Conservation (phyloP, 2,888 invertebrate genomes). For the Hirtodrosophila trivittata region DNA sequence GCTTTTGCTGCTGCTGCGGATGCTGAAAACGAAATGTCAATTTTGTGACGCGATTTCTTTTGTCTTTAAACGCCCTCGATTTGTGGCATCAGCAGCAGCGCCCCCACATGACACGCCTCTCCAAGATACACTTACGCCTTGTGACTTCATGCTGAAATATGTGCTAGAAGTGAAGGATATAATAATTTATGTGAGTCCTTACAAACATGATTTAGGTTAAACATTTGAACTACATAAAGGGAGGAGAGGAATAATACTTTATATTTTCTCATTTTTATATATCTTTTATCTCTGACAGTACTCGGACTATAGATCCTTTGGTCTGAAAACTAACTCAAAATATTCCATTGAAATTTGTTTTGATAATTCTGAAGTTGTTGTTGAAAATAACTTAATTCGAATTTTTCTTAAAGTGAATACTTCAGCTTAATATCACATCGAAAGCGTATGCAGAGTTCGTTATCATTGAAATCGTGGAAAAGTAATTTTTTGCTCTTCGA, state of each 20-base stretch:
- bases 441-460: slow-evolving; percentile 24
- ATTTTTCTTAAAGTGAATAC: too few species aligned
- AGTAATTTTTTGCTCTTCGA: slow-evolving; percentile 28
- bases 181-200: too few species aligned
- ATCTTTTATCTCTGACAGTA: not conserved
- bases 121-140: slow-evolving; percentile 15
- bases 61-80: slow-evolving; percentile 71
- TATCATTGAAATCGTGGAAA: not conserved
- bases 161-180: not conserved
- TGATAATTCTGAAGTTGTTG: too few species aligned
- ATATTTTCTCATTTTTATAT: not conserved
- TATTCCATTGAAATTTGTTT: too few species aligned
- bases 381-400: too few species aligned
- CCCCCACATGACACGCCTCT: slow-evolving; percentile 39
- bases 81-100: slow-evolving; percentile 52
- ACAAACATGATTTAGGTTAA: too few species aligned
- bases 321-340: too few species aligned
- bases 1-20: slow-evolving; percentile 32
- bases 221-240: too few species aligned
- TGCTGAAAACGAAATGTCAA: slow-evolving; percentile 76
- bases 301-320: too few species aligned
- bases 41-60: slow-evolving; percentile 74
- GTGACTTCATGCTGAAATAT: not conserved
- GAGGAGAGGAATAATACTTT: too few species aligned
- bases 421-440: too few species aligned